Evolutionary conservation across 2,888 invertebrate genomes (phyloP).

Genomic region (Buathra laborator): DNA sequence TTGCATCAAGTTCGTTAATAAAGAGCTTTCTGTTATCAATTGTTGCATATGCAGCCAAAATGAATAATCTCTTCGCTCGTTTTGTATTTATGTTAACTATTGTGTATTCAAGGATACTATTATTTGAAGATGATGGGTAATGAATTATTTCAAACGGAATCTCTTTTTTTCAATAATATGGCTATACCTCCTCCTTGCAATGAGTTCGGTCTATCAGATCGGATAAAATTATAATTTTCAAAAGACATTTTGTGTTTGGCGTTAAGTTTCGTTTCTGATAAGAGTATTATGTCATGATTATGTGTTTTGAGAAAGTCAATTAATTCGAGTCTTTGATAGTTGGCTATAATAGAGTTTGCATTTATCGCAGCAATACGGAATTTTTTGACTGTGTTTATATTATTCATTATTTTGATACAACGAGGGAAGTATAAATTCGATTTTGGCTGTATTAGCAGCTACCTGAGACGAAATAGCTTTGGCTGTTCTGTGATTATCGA

Average conservation of each 20-base stretch:
- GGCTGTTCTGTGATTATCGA: not conserved
- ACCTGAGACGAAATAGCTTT: not conserved
- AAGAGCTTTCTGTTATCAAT: not conserved
- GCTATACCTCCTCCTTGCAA: conserved; percentile 23
- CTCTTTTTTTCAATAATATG: conserved; percentile 18
- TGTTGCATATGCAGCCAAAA: not conserved
- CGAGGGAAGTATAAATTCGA: not conserved
- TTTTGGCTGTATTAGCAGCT: not conserved
- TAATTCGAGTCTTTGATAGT: not conserved
- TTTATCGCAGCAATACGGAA: not conserved
- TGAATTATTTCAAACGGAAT: not conserved
- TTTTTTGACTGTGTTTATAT: too few species aligned
- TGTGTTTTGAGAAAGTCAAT: conserved; percentile 5
- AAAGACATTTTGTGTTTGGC: conserved; percentile 19
- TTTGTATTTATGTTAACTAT: not conserved
- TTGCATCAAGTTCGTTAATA: not conserved
- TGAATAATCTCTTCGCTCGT: not conserved
- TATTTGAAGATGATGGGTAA: not conserved
- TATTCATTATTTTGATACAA: not conserved
- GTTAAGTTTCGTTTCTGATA: conserved; percentile 42
- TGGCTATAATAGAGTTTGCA: not conserved
- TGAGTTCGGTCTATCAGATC: conserved; percentile 22
- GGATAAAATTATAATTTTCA: not conserved
- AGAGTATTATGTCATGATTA: not conserved
- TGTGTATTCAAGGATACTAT: not conserved